These are phyloP conservation scores for Drosophila rufa DNA, from an alignment of 1,140 invertebrate species.

Conservation along the genomic window DNA sequence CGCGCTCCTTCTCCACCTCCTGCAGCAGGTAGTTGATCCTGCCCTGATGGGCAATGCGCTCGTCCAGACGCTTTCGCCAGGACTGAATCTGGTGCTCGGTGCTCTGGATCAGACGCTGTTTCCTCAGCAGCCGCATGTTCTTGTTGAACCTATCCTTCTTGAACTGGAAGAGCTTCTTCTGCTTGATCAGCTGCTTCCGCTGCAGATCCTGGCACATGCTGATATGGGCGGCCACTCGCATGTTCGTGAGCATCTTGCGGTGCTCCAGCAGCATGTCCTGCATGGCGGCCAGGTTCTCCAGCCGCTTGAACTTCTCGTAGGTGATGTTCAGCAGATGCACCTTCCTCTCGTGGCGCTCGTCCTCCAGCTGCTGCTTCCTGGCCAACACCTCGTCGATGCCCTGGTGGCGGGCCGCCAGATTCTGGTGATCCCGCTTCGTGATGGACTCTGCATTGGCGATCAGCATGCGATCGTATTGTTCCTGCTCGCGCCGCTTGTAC, in stretches of 20 bases:
- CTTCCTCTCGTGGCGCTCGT: constrained; percentile 46
- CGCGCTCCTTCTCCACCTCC: constrained; percentile 54
- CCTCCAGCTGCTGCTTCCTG: constrained; percentile 54
- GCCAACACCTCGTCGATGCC: constrained; percentile 60
- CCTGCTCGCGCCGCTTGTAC: constrained; percentile 65
- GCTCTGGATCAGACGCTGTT: constrained; percentile 41
- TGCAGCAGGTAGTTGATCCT: constrained; percentile 54
- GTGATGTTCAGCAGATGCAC: constrained; percentile 56
- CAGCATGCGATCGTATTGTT: constrained; percentile 71
- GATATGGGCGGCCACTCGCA: constrained; percentile 62
- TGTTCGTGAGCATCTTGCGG: constrained; percentile 70
- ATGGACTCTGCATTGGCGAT: constrained; percentile 75
- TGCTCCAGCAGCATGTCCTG: constrained; percentile 61
- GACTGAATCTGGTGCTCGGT: constrained; percentile 63
- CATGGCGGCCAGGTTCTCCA: constrained; percentile 59
- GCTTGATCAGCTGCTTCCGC: constrained; percentile 71
- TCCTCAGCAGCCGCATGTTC: constrained; percentile 60
- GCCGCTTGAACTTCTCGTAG: constrained; percentile 53
- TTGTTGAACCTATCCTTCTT: constrained; percentile 76
- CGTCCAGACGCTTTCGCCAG: constrained; percentile 69
- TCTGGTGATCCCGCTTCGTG: constrained; percentile 67
- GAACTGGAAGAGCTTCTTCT: constrained; percentile 79
- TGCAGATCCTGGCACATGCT: constrained; percentile 64
- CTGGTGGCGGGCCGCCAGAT: constrained; percentile 54
- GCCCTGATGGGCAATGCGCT: constrained; percentile 68